A percentile compares a stretch with the other conserved stretches of the same genome.
Evolutionary conservation across 2,797 vertebrate species (phyloP).

Genomic region (Sebastes aleutianus): DNA sequence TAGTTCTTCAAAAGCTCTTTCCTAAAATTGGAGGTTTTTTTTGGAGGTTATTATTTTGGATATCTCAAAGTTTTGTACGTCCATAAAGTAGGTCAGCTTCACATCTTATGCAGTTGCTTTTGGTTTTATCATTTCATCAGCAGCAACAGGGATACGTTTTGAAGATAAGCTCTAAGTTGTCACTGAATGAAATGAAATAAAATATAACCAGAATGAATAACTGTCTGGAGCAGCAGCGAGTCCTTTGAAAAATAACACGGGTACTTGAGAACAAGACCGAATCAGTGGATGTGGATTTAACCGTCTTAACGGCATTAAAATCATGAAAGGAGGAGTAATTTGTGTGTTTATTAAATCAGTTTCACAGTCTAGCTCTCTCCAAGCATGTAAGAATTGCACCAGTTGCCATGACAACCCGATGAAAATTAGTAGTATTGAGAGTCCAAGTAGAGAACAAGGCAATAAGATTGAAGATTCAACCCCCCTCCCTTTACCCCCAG

Average conservation of each 20-base stretch:
- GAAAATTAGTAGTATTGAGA: not conserved
- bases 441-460: not conserved
- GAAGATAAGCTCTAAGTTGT: too few species aligned
- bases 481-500: too few species aligned
- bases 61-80: not conserved
- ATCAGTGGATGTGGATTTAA: not conserved
- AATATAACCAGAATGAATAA: not conserved
- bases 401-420: slow-evolving; percentile 5
- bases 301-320: not conserved
- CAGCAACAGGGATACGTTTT: too few species aligned
- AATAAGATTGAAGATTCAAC: not conserved
- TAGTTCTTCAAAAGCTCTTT: not conserved
- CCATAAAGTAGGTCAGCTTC: not conserved
- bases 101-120: not conserved
- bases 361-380: not conserved
- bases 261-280: not conserved
- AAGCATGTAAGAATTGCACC: not conserved
- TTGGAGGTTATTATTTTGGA: not conserved
- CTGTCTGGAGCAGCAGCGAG: not conserved
- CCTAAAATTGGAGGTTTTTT: not conserved
- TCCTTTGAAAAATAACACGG: not conserved
- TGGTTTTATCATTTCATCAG: not conserved
- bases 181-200: not conserved
- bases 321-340: not conserved
- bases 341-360: not conserved